A percentile compares a stretch with the other conserved stretches of the same genome.
phyloP scores from a whole-genome alignment of 2,888 invertebrate species.

The Matsumyia berberina region DNA sequence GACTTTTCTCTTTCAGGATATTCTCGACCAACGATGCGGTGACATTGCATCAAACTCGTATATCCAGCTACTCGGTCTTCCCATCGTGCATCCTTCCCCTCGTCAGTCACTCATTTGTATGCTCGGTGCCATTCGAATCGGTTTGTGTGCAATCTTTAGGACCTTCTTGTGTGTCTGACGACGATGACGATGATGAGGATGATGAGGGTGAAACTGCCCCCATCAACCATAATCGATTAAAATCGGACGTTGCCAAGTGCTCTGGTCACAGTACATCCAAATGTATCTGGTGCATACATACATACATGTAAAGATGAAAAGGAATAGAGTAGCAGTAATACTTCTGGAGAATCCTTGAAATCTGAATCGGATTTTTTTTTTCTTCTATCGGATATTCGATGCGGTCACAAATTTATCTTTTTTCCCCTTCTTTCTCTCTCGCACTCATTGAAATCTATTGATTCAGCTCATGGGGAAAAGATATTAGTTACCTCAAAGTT shows the following conservation, averaged over 20 bases:
- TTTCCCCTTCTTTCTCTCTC: not conserved
- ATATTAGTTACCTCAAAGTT: constrained; percentile 39
- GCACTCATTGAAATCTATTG: constrained; percentile 19
- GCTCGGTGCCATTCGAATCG: constrained; percentile 62
- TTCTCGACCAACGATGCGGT: constrained; percentile 52
- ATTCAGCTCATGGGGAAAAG: constrained; percentile 11
- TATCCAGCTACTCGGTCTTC: constrained; percentile 40
- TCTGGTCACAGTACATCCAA: constrained; percentile 34
- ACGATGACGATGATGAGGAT: constrained; percentile 13
- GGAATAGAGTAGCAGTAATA: constrained; percentile 46
- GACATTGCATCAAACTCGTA: constrained; percentile 56
- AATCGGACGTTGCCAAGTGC: constrained; percentile 67
- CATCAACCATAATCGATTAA: constrained; percentile 68
- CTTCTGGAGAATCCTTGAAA: constrained; percentile 63
- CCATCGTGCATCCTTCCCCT: constrained; percentile 2
- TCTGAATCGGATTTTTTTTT: constrained; percentile 53
- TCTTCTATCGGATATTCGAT: constrained; percentile 44
- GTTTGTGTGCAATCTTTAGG: constrained; percentile 56
- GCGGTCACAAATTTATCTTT: constrained; percentile 27
- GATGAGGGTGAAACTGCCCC: constrained; percentile 8
- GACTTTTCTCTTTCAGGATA: constrained; percentile 67
- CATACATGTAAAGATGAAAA: constrained; percentile 26
- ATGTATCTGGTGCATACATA: constrained; percentile 18
- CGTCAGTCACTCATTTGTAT: constrained; percentile 60
- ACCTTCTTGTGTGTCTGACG: constrained; percentile 60